These are phyloP conservation scores for Nebria ingens DNA, from an alignment of 1,140 invertebrate species.

Conservation along the genomic window DNA sequence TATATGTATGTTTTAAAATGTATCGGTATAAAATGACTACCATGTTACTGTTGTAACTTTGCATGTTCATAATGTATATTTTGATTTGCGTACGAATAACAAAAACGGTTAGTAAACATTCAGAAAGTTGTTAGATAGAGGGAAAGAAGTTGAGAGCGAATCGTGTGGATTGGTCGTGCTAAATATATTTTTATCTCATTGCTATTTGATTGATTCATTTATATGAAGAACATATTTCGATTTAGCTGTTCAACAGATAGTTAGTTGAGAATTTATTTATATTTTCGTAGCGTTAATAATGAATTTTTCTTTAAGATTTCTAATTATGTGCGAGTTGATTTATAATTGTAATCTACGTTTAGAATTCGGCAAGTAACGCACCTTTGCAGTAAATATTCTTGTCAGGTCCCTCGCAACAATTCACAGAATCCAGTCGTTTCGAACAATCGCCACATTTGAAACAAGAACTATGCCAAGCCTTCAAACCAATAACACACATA, in stretches of 20 bases:
- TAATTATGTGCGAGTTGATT: background rate
- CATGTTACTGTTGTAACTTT: background rate
- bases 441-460: conserved; percentile 89
- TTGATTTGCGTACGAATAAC: background rate
- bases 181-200: too few relatives aligned
- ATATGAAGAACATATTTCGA: too few relatives aligned
- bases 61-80: background rate
- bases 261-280: too few relatives aligned
- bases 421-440: conserved; percentile 93
- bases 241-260: too few relatives aligned
- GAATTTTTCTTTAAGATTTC: background rate
- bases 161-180: too few relatives aligned
- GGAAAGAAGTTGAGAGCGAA: background rate
- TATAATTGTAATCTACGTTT: background rate
- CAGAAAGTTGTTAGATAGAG: background rate
- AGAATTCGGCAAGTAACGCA: conserved; percentile 36
- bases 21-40: background rate
- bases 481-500: too few relatives aligned
- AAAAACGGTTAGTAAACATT: too few relatives aligned
- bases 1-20: background rate
- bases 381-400: conserved; percentile 98
- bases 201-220: too few relatives aligned
- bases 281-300: too few relatives aligned
- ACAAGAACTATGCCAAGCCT: conserved; percentile 87
- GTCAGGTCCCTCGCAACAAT: conserved; percentile 89